Base-by-base conservation (phyloP, 2,888 invertebrate species). In the Anorthoa munda region DNA sequence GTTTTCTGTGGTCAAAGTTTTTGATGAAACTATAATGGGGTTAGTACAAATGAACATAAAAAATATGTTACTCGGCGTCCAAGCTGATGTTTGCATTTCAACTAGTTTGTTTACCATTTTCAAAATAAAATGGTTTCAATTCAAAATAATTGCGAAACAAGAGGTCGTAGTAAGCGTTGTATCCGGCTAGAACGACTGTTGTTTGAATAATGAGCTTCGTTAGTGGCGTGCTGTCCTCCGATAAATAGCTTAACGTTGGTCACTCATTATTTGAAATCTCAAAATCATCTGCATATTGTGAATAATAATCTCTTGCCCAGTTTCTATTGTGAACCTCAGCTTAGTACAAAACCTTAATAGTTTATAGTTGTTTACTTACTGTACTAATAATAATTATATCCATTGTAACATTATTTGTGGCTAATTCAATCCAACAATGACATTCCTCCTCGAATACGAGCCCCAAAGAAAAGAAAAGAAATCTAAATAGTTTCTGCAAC, bases 171-270 rank as follows among this genome's bases (percentile, higher is more conserved):
- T 86, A 85, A 85, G 82, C 85, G 80, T 87, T 86, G 85, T 86
- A 84, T 89, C 87, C 86, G 86, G 84, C 69, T 86, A 74, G 84
- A 86, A 85, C 83, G 84, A 87, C 86, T 87, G 87, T 88, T 90
- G 92, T 92, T 91, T 91, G 90, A 91, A 88, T 92, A 92, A 93
- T 92, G 92, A 92, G 88, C 81, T 90, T 91, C 90, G 92, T 93
- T 93, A 92, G 91, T 90, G 88, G 93, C 93, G 78, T 70, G 51
- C 72, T 86, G 90, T 68, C 81, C 79, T 81, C 68, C 61, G 60
- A 72, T 83, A 83, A 83, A 86, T 83, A 77, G 77, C 78, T 83
- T 72, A 71, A 68, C 66, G 58, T 55, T 69, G 70, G 75, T 64
- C 73, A 72, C 63, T 66, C 68, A 69, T 76, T 78, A 69, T 78